These are phyloP conservation scores for Meloidogyne hapla DNA, from an alignment of 1,140 invertebrate species.

Conservation along the genomic window DNA sequence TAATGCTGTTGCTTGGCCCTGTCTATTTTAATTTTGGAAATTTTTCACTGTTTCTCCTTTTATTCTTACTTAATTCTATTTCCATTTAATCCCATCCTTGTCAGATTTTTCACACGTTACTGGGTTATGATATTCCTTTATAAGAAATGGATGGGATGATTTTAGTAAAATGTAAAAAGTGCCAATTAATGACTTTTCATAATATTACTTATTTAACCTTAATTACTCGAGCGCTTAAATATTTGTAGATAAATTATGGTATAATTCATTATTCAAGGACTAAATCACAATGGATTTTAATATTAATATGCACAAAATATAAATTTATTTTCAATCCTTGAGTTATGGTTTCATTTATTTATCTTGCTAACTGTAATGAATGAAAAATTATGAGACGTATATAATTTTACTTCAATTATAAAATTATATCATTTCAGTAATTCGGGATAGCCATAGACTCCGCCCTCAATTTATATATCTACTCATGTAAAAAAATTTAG, in stretches of 20 bases:
- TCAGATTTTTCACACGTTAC: neutral
- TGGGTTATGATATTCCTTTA: neutral
- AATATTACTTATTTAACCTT: neutral
- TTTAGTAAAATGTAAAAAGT: neutral
- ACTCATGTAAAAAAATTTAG: neutral
- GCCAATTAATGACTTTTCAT: neutral
- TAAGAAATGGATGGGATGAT: neutral
- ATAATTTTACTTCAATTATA: neutral
- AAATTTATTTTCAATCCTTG: no score
- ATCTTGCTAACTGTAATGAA: no score
- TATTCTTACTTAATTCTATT: neutral
- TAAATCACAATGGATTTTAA: no score
- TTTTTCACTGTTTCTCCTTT: neutral
- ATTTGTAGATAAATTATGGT: neutral
- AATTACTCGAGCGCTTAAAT: neutral
- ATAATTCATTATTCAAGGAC: neutral
- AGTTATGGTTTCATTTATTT: no score
- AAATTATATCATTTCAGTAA: neutral
- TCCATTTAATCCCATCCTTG: no score
- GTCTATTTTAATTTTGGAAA: neutral
- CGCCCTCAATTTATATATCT: neutral
- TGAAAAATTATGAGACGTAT: no score
- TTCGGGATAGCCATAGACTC: neutral
- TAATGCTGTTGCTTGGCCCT: neutral
- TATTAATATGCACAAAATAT: no score